Conservation (phyloP, 2,113 vertebrate genomes). For the Pelusios castaneus region DNA sequence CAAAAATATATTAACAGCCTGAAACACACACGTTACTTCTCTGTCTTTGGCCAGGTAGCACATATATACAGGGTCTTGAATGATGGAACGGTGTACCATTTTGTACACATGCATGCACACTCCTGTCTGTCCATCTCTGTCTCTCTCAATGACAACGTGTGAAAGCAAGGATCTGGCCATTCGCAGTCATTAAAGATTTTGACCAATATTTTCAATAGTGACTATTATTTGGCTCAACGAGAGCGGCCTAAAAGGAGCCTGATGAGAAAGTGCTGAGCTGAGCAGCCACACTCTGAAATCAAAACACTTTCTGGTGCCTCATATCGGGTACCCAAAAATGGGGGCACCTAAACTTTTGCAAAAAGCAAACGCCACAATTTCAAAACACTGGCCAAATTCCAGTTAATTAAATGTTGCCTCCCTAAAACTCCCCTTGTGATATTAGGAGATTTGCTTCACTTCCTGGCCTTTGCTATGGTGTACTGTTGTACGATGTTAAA, state of each 20-base stretch:
- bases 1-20: background rate
- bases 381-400: background rate
- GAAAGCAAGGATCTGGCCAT: background rate
- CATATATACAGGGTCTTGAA: background rate
- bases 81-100: background rate
- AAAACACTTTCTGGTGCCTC: background rate
- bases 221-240: background rate
- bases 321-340: background rate
- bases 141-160: background rate
- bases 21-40: background rate
- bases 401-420: background rate
- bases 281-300: background rate
- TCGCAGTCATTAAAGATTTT: background rate
- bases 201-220: background rate
- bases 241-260: background rate
- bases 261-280: background rate
- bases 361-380: background rate
- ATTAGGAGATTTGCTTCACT: background rate
- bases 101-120: background rate
- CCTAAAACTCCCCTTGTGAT: background rate
- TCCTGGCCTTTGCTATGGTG: background rate
- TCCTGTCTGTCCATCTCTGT: background rate
- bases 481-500: background rate
- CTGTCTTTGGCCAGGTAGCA: background rate
- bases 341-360: background rate